Conservation (phyloP, 2,113 vertebrate species). For the Bostrychus sinensis region DNA sequence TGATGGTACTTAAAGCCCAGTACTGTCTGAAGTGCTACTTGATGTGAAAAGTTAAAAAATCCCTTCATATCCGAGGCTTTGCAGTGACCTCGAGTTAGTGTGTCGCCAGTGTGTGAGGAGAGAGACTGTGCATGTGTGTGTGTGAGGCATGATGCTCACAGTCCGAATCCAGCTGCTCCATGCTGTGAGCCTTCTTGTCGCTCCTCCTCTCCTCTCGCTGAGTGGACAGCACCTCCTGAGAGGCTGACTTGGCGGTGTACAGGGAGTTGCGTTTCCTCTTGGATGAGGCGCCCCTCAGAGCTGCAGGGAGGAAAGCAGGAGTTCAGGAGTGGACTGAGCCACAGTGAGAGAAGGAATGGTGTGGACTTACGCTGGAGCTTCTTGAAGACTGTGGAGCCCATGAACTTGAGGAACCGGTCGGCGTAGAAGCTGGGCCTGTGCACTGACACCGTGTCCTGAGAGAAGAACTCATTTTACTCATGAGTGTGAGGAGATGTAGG, state of each 20-base stretch:
- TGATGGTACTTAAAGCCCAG: no score
- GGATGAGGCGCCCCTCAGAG: conserved; percentile 87
- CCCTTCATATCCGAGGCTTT: no score
- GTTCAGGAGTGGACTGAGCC: background rate
- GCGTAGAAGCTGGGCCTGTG: conserved; percentile 95
- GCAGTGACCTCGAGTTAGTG: no score
- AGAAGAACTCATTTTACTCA: background rate
- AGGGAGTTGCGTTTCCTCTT: conserved; percentile 87
- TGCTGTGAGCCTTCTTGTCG: conserved; percentile 86
- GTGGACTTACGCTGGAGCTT: conserved; percentile 86
- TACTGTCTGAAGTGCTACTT: no score
- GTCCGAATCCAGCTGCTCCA: conserved; percentile 88
- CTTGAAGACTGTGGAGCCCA: conserved; percentile 92
- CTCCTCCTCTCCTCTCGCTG: conserved; percentile 81
- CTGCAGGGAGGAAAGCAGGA: conserved; percentile 57
- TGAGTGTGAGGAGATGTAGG: no score
- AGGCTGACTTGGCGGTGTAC: conserved; percentile 82
- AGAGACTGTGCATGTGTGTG: no score
- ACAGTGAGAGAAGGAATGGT: background rate
- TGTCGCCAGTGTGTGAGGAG: no score
- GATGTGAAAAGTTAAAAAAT: no score
- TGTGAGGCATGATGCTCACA: conserved; percentile 65
- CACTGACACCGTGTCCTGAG: conserved; percentile 92
- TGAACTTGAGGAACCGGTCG: conserved; percentile 94
- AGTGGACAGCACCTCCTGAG: conserved; percentile 86